Conservation (phyloP, 2,888 invertebrate species). For the Drosophila rellima region DNA sequence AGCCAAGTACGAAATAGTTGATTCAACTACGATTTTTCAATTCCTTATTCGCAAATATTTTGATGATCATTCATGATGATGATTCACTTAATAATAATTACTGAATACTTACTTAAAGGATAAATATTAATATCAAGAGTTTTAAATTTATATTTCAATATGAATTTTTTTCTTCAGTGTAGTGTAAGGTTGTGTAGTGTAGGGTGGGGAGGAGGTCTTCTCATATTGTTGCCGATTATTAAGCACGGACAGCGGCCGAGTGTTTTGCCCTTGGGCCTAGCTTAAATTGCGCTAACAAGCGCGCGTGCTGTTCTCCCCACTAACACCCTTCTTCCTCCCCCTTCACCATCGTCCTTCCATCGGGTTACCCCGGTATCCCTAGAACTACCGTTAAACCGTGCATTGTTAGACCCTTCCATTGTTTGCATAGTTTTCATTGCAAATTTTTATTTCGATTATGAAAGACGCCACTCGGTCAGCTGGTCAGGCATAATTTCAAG, state of each 20-base stretch:
- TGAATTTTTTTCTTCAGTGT: not conserved
- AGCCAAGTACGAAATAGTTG: no score
- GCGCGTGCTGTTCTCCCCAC: constrained; percentile 46
- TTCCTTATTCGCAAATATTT: no score
- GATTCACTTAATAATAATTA: no score
- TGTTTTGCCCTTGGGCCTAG: constrained; percentile 51
- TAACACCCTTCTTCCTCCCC: not conserved
- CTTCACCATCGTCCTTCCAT: not conserved
- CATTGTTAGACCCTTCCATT: constrained; percentile 3
- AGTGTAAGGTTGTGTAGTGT: not conserved
- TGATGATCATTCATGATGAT: no score
- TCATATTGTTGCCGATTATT: constrained; percentile 61
- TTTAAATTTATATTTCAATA: no score
- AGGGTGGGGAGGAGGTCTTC: not conserved
- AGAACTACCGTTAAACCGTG: not conserved
- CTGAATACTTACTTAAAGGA: no score
- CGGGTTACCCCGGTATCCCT: not conserved
- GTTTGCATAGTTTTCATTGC: constrained; percentile 4
- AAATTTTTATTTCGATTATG: constrained; percentile 26
- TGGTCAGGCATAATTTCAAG: constrained; percentile 49
- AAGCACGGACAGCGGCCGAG: constrained; percentile 42
- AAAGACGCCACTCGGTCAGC: constrained; percentile 23
- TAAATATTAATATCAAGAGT: no score
- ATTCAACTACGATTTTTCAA: no score
- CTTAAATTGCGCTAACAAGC: constrained; percentile 73